phyloP scores from a whole-genome alignment of 2,113 vertebrate species.

The Callorhinus ursinus region DNA sequence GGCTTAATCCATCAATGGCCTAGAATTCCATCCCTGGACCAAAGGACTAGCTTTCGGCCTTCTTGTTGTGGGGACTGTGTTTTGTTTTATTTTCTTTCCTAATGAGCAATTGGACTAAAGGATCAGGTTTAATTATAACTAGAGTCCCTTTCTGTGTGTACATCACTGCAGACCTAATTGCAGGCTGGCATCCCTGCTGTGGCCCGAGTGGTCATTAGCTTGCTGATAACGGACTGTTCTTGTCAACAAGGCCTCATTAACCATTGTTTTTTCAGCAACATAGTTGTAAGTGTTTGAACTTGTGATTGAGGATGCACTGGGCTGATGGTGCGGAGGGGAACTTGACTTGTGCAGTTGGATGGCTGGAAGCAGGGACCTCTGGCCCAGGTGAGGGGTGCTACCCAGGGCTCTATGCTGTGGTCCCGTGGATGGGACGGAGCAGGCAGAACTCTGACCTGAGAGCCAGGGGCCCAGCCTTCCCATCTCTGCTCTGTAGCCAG shows the following conservation, averaged over 20 bases:
- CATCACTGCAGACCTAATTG: slow-evolving; percentile 80
- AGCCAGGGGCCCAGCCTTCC: neutral
- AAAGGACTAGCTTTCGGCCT: neutral
- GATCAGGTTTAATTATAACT: slow-evolving; percentile 75
- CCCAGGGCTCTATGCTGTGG: neutral
- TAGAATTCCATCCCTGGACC: neutral
- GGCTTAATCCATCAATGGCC: neutral
- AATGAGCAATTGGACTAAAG: slow-evolving; percentile 73
- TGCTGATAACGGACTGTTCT: slow-evolving; percentile 75
- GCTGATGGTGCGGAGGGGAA: neutral
- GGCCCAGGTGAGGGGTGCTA: neutral
- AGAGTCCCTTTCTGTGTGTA: slow-evolving; percentile 77
- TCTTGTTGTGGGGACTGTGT: slow-evolving; percentile 57
- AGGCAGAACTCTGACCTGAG: neutral
- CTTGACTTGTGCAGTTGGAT: neutral
- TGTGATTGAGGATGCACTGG: slow-evolving; percentile 53
- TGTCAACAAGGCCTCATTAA: slow-evolving; percentile 79
- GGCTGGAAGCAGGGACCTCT: neutral
- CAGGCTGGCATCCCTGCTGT: slow-evolving; percentile 71
- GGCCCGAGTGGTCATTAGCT: slow-evolving; percentile 82
- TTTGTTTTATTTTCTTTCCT: slow-evolving; percentile 78
- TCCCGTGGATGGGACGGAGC: rapidly evolving
- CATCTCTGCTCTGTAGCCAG: neutral
- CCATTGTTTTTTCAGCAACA: slow-evolving; percentile 69
- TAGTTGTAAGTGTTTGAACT: slow-evolving; percentile 74